phyloP scores from a whole-genome alignment of 2,888 invertebrate species.

The Aelia acuminata region DNA sequence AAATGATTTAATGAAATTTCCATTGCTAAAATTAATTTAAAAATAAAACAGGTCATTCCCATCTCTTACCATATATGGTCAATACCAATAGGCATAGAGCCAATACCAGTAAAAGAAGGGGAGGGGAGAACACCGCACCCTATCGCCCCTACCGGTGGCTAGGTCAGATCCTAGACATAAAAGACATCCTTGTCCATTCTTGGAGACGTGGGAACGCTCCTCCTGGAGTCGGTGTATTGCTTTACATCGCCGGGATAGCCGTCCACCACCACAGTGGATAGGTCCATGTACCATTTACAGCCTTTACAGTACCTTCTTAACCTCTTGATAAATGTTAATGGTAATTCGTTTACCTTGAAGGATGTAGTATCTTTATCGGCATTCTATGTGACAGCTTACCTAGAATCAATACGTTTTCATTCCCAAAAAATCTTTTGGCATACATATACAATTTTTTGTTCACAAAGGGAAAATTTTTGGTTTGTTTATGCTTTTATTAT shows the following conservation, averaged over 20 bases:
- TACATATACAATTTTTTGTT: too few relatives aligned
- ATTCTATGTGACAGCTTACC: background rate
- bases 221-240: background rate
- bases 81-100: too few relatives aligned
- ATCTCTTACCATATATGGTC: too few relatives aligned
- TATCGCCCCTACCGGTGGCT: background rate
- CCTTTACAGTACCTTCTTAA: background rate
- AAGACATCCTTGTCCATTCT: slow-evolving; percentile 29
- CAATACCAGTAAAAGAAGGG: too few relatives aligned
- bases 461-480: too few relatives aligned
- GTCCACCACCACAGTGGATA: background rate
- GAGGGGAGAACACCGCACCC: background rate
- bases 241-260: background rate
- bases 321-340: slow-evolving; percentile 9
- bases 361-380: background rate
- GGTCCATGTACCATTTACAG: slow-evolving; percentile 11
- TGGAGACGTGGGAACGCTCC: slow-evolving; percentile 30
- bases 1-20: too few relatives aligned
- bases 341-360: background rate
- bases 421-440: too few relatives aligned
- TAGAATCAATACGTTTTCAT: too few relatives aligned
- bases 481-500: too few relatives aligned
- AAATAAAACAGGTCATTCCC: too few relatives aligned
- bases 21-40: too few relatives aligned
- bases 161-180: slow-evolving; percentile 37